A percentile compares a stretch with the other conserved stretches of the same genome.
These are phyloP conservation scores for Hoplostethus atlanticus DNA, from an alignment of 2,797 vertebrate species.

Conservation along the genomic window DNA sequence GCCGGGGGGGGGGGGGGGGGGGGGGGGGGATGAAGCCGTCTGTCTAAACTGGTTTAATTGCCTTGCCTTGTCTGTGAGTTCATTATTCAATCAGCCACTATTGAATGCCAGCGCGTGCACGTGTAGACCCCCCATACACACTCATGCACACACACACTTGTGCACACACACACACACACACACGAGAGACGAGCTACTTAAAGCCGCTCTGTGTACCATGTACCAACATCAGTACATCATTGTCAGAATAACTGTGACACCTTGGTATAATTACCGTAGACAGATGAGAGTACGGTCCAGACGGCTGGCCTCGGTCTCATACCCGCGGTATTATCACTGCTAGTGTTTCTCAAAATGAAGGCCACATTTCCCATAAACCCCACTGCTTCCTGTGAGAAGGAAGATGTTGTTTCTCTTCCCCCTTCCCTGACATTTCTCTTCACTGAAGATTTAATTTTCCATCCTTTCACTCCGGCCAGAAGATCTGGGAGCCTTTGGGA, in stretches of 20 bases:
- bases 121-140: not conserved
- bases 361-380: not conserved
- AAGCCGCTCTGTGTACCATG: not conserved
- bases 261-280: too few relatives aligned
- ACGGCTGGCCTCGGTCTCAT: too few relatives aligned
- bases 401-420: not conserved
- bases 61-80: slow-evolving; percentile 12
- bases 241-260: too few relatives aligned
- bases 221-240: not conserved
- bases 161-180: slow-evolving; percentile 9
- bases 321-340: too few relatives aligned
- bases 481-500: too few relatives aligned
- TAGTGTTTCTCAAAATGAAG: too few relatives aligned
- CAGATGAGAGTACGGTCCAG: too few relatives aligned
- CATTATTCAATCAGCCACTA: slow-evolving; percentile 29
- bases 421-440: slow-evolving; percentile 16
- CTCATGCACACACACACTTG: not conserved
- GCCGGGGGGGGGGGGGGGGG: not conserved
- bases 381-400: not conserved
- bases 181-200: not conserved
- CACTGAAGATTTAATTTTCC: not conserved
- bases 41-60: slow-evolving; percentile 22
- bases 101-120: not conserved
- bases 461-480: too few relatives aligned
- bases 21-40: slow-evolving; percentile 10